Base-by-base conservation (phyloP, 2,888 invertebrate species). In the Dinocampus coccinellae region DNA sequence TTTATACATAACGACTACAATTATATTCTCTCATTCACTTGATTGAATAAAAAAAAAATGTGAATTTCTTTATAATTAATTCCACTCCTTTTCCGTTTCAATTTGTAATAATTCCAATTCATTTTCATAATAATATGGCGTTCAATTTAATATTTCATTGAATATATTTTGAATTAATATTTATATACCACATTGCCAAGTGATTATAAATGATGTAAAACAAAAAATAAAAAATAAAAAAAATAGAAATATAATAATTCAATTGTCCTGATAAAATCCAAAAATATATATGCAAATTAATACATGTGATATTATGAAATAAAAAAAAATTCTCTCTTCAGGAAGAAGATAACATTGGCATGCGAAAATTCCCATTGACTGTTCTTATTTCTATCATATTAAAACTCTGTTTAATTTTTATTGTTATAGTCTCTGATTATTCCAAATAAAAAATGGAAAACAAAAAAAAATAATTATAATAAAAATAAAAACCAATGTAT, bases 1-100 rank as follows among this genome's bases (percentile, higher is more conserved):
- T 84, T 81, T 85, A 85, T 82, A 84, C 79, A 78, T 82, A 83
- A 80, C 80, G 80, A 78, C 82, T 82, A 82, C 79, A 80, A 79
- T 77, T 77, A 75, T 77, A 74, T 75, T 75, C 64, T 34, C 52
- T 64, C 63, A 34, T 70, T n/a, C 58, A 16, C 62, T 52, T 53
- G 47, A 10, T 53, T 47, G 52, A 64, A 34, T 39, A 24, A 58
- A 58, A 58, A 36, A 16, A n/a, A n/a, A n/a, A n/a, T n/a, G 34
- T 64, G 13, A 34, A 10, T n/a, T 47, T 36, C 7, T 36, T 55
- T 53, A 55, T 55, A n/a, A 26, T 55, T 3, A 3, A 24, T 55
- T 24, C 13, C 26, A 24, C n/a, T 55, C 10, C 55, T 26, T 10
- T 22, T n/a, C 52, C 20, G 22, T 22, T 53, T 53, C 22, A 22